Conservation (phyloP, 2,113 vertebrate genomes). For the Brachyhypopomus gauderio region DNA sequence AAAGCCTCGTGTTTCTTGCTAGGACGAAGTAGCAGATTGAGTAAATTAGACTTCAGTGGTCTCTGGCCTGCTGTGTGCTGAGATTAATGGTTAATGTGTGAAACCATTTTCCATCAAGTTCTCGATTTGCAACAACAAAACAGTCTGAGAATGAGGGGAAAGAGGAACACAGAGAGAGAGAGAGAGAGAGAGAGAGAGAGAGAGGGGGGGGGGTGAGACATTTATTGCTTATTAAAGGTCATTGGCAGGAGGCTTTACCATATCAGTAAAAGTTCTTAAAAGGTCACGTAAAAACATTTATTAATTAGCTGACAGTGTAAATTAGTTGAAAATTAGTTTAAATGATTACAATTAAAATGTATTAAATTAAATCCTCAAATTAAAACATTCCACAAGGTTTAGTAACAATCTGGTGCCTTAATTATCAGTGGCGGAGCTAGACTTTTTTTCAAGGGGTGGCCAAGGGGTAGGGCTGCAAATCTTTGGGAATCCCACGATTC, state of each 20-base stretch:
- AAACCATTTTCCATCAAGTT: background rate
- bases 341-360: background rate
- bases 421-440: too few relatives aligned
- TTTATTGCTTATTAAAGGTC: slow-evolving; percentile 1
- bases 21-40: too few relatives aligned
- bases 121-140: background rate
- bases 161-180: background rate
- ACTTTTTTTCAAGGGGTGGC: too few relatives aligned
- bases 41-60: too few relatives aligned
- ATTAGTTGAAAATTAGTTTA: too few relatives aligned
- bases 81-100: slow-evolving; percentile 2
- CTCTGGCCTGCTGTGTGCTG: background rate
- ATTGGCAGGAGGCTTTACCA: slow-evolving; percentile 11
- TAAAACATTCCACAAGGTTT: background rate
- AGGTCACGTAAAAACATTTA: background rate
- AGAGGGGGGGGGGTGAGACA: too few relatives aligned
- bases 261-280: background rate
- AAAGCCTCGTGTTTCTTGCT: background rate
- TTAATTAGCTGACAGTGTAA: background rate
- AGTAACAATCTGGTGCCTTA: too few relatives aligned
- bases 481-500: too few relatives aligned
- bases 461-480: too few relatives aligned
- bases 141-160: background rate
- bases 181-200: too few relatives aligned
- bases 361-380: background rate